phyloP scores from a whole-genome alignment of 2,888 invertebrate genomes.

The Sinodicranocentrus sp. region DNA sequence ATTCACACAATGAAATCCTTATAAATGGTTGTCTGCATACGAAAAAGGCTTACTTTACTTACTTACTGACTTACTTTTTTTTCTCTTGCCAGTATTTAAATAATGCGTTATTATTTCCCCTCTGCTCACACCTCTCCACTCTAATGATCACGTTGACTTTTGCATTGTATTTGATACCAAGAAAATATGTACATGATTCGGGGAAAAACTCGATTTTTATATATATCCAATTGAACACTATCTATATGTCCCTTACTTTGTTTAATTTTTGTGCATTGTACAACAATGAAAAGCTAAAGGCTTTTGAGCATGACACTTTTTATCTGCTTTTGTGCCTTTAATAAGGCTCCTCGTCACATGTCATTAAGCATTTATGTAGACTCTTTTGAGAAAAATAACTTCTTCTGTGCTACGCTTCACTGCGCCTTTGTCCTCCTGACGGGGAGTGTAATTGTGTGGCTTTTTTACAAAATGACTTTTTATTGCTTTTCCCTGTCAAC shows the following conservation, averaged over 20 bases:
- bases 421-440: background rate
- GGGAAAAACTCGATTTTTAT: constrained; percentile 41
- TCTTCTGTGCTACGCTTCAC: background rate
- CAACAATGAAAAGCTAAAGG: background rate
- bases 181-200: background rate
- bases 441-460: background rate
- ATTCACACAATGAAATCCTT: background rate
- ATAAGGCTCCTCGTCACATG: constrained; percentile 33
- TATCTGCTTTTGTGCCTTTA: background rate
- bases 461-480: background rate
- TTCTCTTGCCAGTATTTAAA: background rate
- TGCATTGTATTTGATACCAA: background rate
- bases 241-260: background rate
- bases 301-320: constrained; percentile 24
- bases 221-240: no score
- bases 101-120: background rate
- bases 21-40: background rate
- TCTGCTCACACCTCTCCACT: constrained; percentile 40
- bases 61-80: constrained; percentile 64
- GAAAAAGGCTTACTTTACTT: constrained; percentile 57
- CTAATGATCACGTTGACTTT: constrained; percentile 1
- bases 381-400: background rate
- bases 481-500: background rate
- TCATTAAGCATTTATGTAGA: constrained; percentile 52
- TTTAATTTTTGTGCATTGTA: background rate